phyloP scores from a whole-genome alignment of 2,888 invertebrate species.

The Plebejus anna region DNA sequence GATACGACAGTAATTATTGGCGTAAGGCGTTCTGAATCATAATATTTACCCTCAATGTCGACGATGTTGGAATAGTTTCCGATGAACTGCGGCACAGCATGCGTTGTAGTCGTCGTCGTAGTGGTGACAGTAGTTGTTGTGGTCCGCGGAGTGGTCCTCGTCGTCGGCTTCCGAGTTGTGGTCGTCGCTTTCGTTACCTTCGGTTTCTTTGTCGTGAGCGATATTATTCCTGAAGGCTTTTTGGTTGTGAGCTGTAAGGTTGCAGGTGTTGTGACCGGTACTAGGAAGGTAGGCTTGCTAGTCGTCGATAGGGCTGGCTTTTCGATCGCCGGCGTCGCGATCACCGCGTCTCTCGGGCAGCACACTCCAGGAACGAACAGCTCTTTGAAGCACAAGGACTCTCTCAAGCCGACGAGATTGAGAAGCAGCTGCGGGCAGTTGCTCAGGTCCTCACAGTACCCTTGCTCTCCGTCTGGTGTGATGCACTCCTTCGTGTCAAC shows the following conservation, averaged over 20 bases:
- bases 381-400: conserved; percentile 94
- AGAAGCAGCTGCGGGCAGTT: conserved; percentile 92
- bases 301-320: conserved; percentile 60
- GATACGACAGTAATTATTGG: too few relatives aligned
- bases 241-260: conserved; percentile 48
- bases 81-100: conserved; percentile 60
- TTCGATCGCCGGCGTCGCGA: conserved; percentile 52
- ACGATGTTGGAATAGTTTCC: conserved; percentile 75
- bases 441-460: conserved; percentile 92
- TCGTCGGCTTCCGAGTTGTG: conserved; percentile 43
- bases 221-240: conserved; percentile 56
- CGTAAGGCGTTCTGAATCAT: neutral
- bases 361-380: conserved; percentile 95
- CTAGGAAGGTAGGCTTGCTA: conserved; percentile 64
- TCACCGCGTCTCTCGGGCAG: conserved; percentile 83
- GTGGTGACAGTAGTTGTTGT: conserved; percentile 47
- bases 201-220: conserved; percentile 56
- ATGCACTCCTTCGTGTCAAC: conserved; percentile 84
- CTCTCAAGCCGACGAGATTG: conserved; percentile 88
- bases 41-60: conserved; percentile 70
- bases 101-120: conserved; percentile 47
- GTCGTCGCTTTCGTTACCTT: conserved; percentile 52
- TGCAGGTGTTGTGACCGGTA: conserved; percentile 65
- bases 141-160: conserved; percentile 56
- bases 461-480: conserved; percentile 89